phyloP scores from a whole-genome alignment of 2,113 vertebrate genomes.

The Chauna torquata region DNA sequence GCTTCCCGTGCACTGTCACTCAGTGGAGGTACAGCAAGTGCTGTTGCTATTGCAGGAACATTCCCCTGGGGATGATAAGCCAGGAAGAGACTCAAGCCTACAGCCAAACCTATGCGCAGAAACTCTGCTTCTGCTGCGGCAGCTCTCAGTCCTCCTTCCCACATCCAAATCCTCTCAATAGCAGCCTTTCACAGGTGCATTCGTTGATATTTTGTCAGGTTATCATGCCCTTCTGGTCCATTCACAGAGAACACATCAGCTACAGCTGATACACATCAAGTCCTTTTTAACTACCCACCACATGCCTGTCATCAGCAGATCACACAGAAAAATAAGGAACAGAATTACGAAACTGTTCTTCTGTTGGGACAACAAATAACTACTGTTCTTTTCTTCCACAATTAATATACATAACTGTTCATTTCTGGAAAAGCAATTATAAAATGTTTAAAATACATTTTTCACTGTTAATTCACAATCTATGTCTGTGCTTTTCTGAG shows the following conservation, averaged over 20 bases:
- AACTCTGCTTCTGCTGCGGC: neutral
- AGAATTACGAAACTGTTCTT: neutral
- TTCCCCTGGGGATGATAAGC: neutral
- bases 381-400: neutral
- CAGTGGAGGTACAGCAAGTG: neutral
- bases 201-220: neutral
- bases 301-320: conserved; percentile 13
- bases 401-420: neutral
- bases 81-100: neutral
- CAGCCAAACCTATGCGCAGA: neutral
- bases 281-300: neutral
- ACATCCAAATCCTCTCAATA: neutral
- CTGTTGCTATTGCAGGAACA: neutral
- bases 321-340: neutral
- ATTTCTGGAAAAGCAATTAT: neutral
- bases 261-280: neutral
- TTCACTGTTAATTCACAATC: neutral
- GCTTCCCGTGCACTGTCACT: neutral
- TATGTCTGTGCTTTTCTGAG: neutral
- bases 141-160: neutral
- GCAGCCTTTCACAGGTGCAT: neutral
- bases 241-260: neutral
- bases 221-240: neutral
- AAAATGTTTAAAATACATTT: neutral
- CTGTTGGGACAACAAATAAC: neutral